A percentile compares a stretch with the other conserved stretches of the same genome.
These are phyloP conservation scores for Cheirogaleus major DNA, from an alignment of 2,797 vertebrate genomes.

Conservation along the genomic window DNA sequence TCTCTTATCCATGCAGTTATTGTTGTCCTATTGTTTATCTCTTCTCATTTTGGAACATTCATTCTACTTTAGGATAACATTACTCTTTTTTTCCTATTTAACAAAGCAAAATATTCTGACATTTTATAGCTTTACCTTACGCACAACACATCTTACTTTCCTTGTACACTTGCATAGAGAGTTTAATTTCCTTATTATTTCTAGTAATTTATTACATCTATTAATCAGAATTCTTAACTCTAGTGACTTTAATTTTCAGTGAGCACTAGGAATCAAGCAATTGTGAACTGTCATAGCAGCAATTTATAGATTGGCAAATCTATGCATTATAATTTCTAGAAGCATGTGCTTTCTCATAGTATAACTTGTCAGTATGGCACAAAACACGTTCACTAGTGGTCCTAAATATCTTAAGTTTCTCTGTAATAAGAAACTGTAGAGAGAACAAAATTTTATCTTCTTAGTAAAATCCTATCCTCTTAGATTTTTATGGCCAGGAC, in stretches of 20 bases:
- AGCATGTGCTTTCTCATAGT: background rate
- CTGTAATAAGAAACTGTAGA: background rate
- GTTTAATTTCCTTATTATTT: too few relatives aligned
- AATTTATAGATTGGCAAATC: background rate
- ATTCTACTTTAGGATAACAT: background rate
- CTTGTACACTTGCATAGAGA: background rate
- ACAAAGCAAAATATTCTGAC: background rate
- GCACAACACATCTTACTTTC: background rate
- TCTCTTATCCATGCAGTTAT: background rate
- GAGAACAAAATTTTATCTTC: background rate
- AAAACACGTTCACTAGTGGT: background rate
- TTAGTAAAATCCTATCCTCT: background rate
- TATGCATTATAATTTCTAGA: background rate
- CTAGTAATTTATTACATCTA: background rate
- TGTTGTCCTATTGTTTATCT: background rate
- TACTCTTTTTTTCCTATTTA: background rate
- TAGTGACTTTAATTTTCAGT: background rate
- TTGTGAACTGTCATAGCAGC: background rate
- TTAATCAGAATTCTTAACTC: background rate
- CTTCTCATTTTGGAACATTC: background rate
- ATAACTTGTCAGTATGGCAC: background rate
- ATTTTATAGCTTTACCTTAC: background rate
- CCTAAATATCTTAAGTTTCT: background rate
- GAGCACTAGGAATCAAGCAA: background rate
- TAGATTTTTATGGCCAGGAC: background rate